These are phyloP conservation scores for Bimastos eiseni DNA, from an alignment of 2,888 invertebrate genomes.

Conservation along the genomic window DNA sequence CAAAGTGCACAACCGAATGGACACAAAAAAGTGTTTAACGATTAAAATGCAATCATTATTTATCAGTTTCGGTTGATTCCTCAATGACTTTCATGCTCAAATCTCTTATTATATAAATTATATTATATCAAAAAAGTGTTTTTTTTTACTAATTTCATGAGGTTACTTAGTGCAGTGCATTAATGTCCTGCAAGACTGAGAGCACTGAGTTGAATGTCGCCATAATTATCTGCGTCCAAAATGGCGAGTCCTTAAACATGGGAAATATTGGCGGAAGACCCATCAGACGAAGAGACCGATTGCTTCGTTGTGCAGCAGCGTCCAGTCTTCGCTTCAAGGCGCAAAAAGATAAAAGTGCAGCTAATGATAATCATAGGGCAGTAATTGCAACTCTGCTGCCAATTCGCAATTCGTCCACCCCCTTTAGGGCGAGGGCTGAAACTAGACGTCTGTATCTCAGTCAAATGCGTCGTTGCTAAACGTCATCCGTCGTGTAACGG, in stretches of 20 bases:
- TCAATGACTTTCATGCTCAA: too few relatives aligned
- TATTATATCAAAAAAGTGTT: too few relatives aligned
- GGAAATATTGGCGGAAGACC: not conserved
- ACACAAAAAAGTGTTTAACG: too few relatives aligned
- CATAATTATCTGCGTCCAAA: not conserved
- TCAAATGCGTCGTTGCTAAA: too few relatives aligned
- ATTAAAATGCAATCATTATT: too few relatives aligned
- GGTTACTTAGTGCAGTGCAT: not conserved
- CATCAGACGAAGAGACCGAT: not conserved
- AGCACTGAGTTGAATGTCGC: not conserved
- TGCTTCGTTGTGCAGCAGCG: not conserved
- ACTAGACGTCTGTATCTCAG: not conserved
- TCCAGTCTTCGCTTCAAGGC: not conserved
- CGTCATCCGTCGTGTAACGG: not conserved
- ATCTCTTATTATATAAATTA: too few relatives aligned
- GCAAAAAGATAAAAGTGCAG: not conserved
- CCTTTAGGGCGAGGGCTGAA: not conserved
- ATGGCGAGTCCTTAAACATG: not conserved
- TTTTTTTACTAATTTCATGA: too few relatives aligned
- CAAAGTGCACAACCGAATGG: too few relatives aligned
- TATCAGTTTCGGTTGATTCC: too few relatives aligned
- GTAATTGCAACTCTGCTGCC: not conserved
- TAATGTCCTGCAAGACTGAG: not conserved
- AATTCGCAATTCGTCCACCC: not conserved
- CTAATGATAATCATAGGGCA: not conserved